Percentiles rank a stretch among this genome's conserved stretches.
Evolutionary conservation across 1,140 invertebrate genomes (phyloP).

Genomic region (Sycobia sp.): DNA sequence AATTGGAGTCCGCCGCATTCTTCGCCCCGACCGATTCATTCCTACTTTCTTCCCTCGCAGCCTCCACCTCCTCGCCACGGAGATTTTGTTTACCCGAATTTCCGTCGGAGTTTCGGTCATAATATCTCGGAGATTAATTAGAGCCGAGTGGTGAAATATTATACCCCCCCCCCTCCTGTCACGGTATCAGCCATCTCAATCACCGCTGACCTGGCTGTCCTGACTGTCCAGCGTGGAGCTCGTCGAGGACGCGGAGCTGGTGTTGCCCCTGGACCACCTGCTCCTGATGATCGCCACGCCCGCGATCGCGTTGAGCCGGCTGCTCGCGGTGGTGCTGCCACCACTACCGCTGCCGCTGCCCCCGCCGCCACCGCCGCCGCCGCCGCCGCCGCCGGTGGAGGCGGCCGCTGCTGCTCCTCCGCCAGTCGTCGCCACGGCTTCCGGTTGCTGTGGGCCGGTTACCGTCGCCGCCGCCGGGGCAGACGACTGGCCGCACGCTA

Average conservation of each 20-base stretch:
- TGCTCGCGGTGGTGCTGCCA: slow-evolving; percentile 31
- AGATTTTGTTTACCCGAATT: too few species aligned
- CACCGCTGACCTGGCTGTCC: slow-evolving; percentile 52
- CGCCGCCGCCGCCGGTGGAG: not conserved
- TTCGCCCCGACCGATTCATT: too few species aligned
- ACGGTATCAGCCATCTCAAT: slow-evolving; percentile 41
- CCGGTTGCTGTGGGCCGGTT: not conserved
- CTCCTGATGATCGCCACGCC: slow-evolving; percentile 56
- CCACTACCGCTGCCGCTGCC: too few species aligned
- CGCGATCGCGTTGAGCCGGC: slow-evolving; percentile 50
- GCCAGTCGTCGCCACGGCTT: too few species aligned
- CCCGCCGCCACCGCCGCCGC: slow-evolving; percentile 1
- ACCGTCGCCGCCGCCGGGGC: not conserved
- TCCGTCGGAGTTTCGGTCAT: too few species aligned
- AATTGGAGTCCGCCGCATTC: too few species aligned
- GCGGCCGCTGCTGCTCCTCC: not conserved
- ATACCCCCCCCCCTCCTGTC: too few species aligned
- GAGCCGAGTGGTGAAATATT: too few species aligned
- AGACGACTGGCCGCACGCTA: slow-evolving; percentile 47
- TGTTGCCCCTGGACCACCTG: slow-evolving; percentile 48
- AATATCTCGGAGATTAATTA: not conserved
- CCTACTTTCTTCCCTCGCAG: too few species aligned
- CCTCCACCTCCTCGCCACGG: too few species aligned
- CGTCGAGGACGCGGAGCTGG: not conserved
- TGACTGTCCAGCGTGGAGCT: slow-evolving; percentile 29